phyloP scores from a whole-genome alignment of 2,797 vertebrate species.

The Lycodopsis pacificus region DNA sequence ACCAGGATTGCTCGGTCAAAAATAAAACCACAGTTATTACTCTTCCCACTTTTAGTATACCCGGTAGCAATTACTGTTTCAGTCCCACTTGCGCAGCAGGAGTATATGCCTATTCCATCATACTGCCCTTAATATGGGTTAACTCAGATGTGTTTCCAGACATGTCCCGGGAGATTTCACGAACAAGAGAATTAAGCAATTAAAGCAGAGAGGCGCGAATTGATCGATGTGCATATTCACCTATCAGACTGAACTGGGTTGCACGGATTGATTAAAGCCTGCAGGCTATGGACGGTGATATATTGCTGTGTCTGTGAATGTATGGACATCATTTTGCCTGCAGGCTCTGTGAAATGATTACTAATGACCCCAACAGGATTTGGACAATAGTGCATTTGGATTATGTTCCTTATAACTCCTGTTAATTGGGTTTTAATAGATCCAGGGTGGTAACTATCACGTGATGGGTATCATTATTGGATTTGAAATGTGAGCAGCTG shows the following conservation, averaged over 20 bases:
- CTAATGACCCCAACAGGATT: conserved; percentile 74
- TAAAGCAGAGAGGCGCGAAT: conserved; percentile 64
- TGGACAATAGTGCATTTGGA: conserved; percentile 66
- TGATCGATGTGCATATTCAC: conserved; percentile 72
- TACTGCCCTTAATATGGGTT: conserved; percentile 42
- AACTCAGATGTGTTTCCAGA: conserved; percentile 51
- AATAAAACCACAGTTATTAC: background rate
- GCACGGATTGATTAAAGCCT: conserved; percentile 74
- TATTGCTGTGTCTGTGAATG: conserved; percentile 63
- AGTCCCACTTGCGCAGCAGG: conserved; percentile 40
- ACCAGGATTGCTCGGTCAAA: background rate
- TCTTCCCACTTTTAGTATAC: conserved; percentile 5
- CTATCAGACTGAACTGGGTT: conserved; percentile 65
- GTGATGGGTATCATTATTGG: conserved; percentile 55
- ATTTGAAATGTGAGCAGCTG: conserved; percentile 62
- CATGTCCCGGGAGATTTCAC: conserved; percentile 54
- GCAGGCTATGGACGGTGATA: conserved; percentile 58
- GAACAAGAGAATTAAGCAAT: conserved; percentile 75
- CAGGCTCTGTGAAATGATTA: conserved; percentile 70
- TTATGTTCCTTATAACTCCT: conserved; percentile 67
- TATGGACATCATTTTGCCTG: conserved; percentile 58
- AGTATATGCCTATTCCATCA: conserved; percentile 57
- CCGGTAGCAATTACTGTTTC: conserved; percentile 39
- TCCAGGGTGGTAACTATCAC: conserved; percentile 47
- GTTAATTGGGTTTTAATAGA: conserved; percentile 80